Percentiles rank a stretch among this genome's conserved stretches.
Conservation (phyloP, 2,888 invertebrate genomes). For the Erebia palarica region DNA sequence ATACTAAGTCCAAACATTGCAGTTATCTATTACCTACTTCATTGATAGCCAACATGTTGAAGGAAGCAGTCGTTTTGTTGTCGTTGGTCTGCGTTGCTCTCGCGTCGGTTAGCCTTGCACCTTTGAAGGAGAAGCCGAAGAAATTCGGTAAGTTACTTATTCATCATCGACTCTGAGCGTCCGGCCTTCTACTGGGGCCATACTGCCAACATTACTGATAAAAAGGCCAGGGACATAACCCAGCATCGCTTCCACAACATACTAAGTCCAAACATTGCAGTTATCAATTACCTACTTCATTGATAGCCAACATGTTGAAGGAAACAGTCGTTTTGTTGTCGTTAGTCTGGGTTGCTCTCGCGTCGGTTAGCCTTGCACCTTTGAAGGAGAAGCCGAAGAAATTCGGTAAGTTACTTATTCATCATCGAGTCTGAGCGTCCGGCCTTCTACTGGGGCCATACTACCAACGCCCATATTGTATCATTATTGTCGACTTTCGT, state of each 20-base stretch:
- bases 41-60: slow-evolving; percentile 3
- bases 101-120: not conserved
- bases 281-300: not conserved
- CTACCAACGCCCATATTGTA: no score
- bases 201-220: not conserved
- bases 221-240: not conserved
- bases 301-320: not conserved
- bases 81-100: not conserved
- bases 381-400: no score
- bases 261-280: not conserved
- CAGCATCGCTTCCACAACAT: not conserved
- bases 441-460: no score
- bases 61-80: not conserved
- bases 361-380: not conserved
- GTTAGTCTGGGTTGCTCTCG: not conserved
- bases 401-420: no score
- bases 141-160: no score
- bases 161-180: no score
- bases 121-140: not conserved
- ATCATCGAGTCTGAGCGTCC: no score
- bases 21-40: not conserved
- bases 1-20: no score
- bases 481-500: no score
- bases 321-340: not conserved
- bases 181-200: no score